Base-by-base conservation (phyloP, 2,888 invertebrate species). In the Yponomeuta plumbellus region DNA sequence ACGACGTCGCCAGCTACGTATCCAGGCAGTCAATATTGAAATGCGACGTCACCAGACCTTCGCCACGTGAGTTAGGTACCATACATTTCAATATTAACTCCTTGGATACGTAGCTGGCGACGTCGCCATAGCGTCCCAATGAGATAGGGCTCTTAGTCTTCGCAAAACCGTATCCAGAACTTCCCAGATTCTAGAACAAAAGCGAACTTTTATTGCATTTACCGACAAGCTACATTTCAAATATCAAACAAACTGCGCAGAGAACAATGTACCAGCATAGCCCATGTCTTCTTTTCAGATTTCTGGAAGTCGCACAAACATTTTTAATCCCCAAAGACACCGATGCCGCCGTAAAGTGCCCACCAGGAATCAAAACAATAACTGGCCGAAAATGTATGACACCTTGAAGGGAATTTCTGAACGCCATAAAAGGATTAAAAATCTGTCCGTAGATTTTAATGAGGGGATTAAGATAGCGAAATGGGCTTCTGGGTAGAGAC, bases 381-480 rank as follows among this genome's bases (percentile, higher is more conserved):
- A 5, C 17, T 52, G 13, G 44, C 44, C 17, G 17, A 22, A 59
- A 11, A 11, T 59, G 22, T 59, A 59, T 59, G 59, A 59, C 59
- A 59, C 59, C 21, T 22, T 23, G 11, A 11, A 13, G 59, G 59
- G 23, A 11, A 58, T 59, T 8, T 59, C 23, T 59, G 23, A 59
- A 59, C 4, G 59, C 59, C 13, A 0, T 13, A 59, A 59, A 59
- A 11, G 59, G 59, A 23, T 59, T 59, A 21, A 59, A 52, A 23
- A 23, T 59, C 59, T n/a, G 59, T 59, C 59, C 23, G 59, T 10
- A 13, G 59, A 59, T 13, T 59, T 59, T 59, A 59, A 59, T 59
- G 59, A 59, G 22, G 5, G 59, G 59, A 59, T 59, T 59, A 59
- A 23, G 59, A 59, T 59, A 22, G 5, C 57, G 59, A 23, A 23